Conservation (phyloP, 2,113 vertebrate species). For the Silurus glanis region DNA sequence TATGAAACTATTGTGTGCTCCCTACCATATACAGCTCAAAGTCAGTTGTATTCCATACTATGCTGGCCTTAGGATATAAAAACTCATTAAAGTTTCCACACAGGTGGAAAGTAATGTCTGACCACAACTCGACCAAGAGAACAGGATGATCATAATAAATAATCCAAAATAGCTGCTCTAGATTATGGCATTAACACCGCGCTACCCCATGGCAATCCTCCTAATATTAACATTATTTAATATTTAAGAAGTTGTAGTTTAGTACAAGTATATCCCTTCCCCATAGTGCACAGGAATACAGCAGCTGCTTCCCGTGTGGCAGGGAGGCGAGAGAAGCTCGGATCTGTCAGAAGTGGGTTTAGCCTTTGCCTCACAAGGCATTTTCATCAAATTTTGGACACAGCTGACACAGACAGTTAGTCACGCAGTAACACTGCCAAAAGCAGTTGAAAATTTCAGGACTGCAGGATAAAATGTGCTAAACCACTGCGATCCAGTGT, state of each 20-base stretch:
- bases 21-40: slow-evolving; percentile 42
- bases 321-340: slow-evolving; percentile 13
- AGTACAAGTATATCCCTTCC: background rate
- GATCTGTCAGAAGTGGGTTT: slow-evolving; percentile 37
- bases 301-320: slow-evolving; percentile 1
- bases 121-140: background rate
- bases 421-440: slow-evolving; percentile 31
- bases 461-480: background rate
- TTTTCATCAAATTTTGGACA: slow-evolving; percentile 26
- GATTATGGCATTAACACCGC: background rate
- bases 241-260: background rate
- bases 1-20: slow-evolving; percentile 6
- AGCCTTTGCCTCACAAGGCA: slow-evolving; percentile 36
- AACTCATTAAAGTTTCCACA: slow-evolving; percentile 59
- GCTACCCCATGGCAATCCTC: background rate
- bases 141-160: background rate
- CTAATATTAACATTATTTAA: background rate
- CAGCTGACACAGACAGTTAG: slow-evolving; percentile 34
- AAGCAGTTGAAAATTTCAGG: slow-evolving; percentile 1
- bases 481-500: background rate
- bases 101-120: slow-evolving; percentile 1
- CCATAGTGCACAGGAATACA: background rate
- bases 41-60: slow-evolving; percentile 50
- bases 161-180: background rate
- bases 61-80: slow-evolving; percentile 54